A percentile compares a stretch with the other conserved stretches of the same genome.
Conservation (phyloP, 1,140 invertebrate species). For the Ridgeia piscesae region DNA sequence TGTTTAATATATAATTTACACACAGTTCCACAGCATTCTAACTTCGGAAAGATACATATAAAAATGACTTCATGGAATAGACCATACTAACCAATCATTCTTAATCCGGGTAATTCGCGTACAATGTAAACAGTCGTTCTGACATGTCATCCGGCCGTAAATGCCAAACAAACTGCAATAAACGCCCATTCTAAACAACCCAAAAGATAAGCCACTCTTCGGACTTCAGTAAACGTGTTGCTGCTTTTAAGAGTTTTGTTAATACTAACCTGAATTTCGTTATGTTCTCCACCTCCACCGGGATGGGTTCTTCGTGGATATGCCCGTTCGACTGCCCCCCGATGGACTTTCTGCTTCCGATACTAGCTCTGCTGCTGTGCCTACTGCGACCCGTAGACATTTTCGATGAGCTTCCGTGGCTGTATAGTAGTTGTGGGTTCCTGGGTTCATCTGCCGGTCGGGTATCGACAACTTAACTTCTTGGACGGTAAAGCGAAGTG, state of each 20-base stretch:
- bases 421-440: neutral
- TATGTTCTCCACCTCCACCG: neutral
- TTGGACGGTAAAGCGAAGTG: neutral
- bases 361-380: neutral
- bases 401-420: neutral
- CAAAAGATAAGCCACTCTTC: neutral
- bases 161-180: neutral
- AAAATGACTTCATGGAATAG: too few species aligned
- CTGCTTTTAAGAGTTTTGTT: neutral
- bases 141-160: neutral
- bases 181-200: neutral
- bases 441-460: constrained; percentile 2
- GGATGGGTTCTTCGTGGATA: neutral
- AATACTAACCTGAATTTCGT: neutral
- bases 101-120: neutral
- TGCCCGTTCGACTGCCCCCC: neutral
- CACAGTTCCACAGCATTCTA: too few species aligned
- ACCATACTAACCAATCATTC: neutral
- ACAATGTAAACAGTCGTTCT: neutral
- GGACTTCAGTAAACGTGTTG: neutral
- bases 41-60: neutral
- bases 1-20: neutral
- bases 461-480: neutral
- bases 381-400: neutral
- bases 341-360: neutral